Conservation (phyloP, 2,113 vertebrate species). For the Cranoglanis bouderius region DNA sequence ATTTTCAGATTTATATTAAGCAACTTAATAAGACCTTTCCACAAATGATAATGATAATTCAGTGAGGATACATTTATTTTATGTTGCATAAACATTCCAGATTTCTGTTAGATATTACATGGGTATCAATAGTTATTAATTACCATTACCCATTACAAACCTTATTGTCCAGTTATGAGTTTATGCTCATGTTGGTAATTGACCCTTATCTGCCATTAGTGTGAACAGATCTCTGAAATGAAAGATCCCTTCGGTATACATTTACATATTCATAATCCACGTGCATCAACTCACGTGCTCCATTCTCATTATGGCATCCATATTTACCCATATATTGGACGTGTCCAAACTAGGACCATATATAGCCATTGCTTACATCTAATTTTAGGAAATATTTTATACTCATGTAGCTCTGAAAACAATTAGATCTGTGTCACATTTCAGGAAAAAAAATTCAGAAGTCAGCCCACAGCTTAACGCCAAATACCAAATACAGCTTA, state of each 20-base stretch:
- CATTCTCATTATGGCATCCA: neutral
- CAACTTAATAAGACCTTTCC: neutral
- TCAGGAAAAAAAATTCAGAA: neutral
- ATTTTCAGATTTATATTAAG: too few species aligned
- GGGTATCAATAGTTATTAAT: too few species aligned
- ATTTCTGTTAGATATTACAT: neutral
- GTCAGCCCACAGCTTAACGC: neutral
- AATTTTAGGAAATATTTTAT: neutral
- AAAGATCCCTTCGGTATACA: neutral
- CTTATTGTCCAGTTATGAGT: too few species aligned
- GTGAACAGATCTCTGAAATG: neutral
- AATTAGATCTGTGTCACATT: neutral
- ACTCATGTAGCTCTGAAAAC: neutral
- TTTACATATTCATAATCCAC: neutral
- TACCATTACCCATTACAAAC: too few species aligned
- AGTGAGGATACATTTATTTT: neutral
- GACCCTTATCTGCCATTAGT: neutral
- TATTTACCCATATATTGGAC: neutral
- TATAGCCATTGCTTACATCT: neutral
- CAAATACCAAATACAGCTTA: neutral
- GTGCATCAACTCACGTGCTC: neutral
- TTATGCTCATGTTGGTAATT: neutral
- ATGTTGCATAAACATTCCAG: neutral
- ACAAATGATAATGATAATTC: neutral
- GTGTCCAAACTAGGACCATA: neutral